These are phyloP conservation scores for Adrianichthys oophorus DNA, from an alignment of 2,797 vertebrate species.

Conservation along the genomic window DNA sequence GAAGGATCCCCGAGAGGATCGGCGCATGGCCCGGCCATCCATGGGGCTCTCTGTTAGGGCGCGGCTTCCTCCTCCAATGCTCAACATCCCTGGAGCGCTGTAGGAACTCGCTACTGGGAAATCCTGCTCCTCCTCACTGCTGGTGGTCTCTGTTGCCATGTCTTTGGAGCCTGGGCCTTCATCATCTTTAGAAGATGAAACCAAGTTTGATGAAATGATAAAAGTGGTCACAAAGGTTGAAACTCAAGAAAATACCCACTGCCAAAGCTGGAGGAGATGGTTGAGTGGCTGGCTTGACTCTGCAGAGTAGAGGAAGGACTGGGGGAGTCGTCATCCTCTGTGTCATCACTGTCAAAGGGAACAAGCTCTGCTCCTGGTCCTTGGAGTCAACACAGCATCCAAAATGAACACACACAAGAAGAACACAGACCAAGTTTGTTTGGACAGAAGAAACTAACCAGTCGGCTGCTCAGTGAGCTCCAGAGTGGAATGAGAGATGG, in stretches of 20 bases:
- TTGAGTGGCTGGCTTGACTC: constrained; percentile 96
- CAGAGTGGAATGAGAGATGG: constrained; percentile 90
- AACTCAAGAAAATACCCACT: constrained; percentile 79
- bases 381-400: background rate
- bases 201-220: background rate
- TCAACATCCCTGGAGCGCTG: constrained; percentile 67
- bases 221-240: background rate
- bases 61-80: constrained; percentile 49
- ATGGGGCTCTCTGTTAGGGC: constrained; percentile 82
- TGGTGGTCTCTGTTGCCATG: constrained; percentile 88
- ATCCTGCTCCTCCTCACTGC: constrained; percentile 96
- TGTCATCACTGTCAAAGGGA: constrained; percentile 95
- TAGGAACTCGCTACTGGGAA: constrained; percentile 82
- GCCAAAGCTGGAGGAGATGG: constrained; percentile 94
- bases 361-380: constrained; percentile 84
- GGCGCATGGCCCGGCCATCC: constrained; percentile 89
- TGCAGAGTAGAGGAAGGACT: constrained; percentile 95
- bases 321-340: constrained; percentile 94
- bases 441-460: constrained; percentile 38
- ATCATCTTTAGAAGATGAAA: constrained; percentile 77
- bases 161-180: constrained; percentile 91
- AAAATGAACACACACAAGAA: background rate
- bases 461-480: constrained; percentile 82
- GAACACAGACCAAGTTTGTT: background rate
- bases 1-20: constrained; percentile 93